Evolutionary conservation across 2,113 vertebrate genomes (phyloP).

Genomic region (Emydocephalus ijimae): DNA sequence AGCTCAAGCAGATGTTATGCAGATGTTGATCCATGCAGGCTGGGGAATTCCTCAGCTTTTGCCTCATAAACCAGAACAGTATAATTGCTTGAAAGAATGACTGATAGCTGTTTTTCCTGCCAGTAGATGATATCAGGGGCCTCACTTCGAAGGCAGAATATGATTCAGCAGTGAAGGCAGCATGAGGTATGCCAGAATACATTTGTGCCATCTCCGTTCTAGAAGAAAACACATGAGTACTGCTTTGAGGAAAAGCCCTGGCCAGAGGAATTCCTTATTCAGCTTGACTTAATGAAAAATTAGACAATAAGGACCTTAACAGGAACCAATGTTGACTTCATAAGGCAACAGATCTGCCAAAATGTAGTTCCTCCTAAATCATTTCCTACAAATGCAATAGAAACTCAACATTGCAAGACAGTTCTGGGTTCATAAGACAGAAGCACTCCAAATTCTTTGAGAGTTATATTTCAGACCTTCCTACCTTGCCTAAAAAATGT

Average conservation of each 20-base stretch:
- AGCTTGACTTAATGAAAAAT: background rate
- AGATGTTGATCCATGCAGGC: background rate
- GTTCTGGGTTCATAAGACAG: background rate
- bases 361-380: background rate
- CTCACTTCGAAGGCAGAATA: background rate
- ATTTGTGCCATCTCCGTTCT: background rate
- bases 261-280: background rate
- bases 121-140: background rate
- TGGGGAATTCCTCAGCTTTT: background rate
- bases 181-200: background rate
- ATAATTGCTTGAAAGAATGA: background rate
- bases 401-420: background rate
- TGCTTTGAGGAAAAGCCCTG: background rate
- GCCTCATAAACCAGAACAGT: background rate
- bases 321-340: background rate
- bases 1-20: background rate
- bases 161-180: background rate
- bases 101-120: background rate
- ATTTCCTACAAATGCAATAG: background rate
- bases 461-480: background rate
- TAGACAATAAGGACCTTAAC: background rate
- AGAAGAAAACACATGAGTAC: background rate
- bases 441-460: background rate
- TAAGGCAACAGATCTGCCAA: background rate
- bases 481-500: background rate